Base-by-base conservation (phyloP, 2,888 invertebrate genomes). In the Deilephila porcellus region DNA sequence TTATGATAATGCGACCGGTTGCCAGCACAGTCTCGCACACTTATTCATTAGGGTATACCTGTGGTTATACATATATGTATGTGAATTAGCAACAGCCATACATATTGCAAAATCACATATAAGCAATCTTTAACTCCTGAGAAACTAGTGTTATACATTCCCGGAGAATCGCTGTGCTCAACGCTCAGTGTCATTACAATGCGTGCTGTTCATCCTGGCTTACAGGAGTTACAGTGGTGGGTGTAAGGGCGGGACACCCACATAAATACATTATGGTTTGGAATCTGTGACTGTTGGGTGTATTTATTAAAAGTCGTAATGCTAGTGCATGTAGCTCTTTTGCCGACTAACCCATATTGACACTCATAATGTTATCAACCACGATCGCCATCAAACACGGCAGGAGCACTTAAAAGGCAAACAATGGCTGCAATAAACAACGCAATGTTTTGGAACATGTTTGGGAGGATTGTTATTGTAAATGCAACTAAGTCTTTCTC, bases 1-100 rank as follows among this genome's bases (percentile, higher is more conserved):
- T 71, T 34, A 60, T 71, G 37, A 71, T 71, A 45, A 4, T 37
- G n/a, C 14, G 60, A 71, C 60, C 60, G 71, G 71, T 60, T 37
- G 19, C 25, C 34, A 60, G 17, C 56, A 1, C 45, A 67, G 45
- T 45, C 67, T 67, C 67, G 45, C 67, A 3, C 45, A 25, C 25
- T 25, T 6, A 52, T 67, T 17, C 20, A 37, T 11, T 25, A 19
- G 32, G 32, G 1, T 32, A 5, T 32, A 32, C 29, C 19, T 32
- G 34, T 14, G 32, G 32, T 32, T 32, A 5, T 32, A 32, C 29
- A 34, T 32, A 62, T 14, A 62, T 63, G 19, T 63, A 20, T 67
- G 45, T 67, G 64, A 14, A 67, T 67, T 67, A 45, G 45, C 45
- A 32, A 60, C 60, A 60, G 29, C 29, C 34, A 1, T 63, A 34